phyloP scores from a whole-genome alignment of 2,113 vertebrate genomes.

The Pteruthius melanotis region DNA sequence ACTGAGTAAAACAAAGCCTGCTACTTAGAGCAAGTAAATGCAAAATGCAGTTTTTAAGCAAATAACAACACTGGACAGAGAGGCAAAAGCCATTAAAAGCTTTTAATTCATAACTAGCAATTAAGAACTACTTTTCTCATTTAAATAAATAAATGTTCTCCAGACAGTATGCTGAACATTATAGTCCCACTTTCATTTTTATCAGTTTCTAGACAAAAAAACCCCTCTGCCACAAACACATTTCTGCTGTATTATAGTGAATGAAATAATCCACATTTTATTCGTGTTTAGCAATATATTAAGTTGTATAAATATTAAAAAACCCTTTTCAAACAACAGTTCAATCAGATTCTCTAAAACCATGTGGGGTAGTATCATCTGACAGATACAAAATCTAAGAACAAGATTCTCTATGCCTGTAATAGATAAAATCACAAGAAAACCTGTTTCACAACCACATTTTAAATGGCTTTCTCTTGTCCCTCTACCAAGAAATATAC shows the following conservation, averaged over 20 bases:
- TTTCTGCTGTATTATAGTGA: not conserved
- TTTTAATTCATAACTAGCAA: not conserved
- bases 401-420: not conserved
- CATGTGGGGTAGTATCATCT: not conserved
- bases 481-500: not conserved
- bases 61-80: not conserved
- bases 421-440: not conserved
- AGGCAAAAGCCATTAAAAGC: not conserved
- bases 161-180: not conserved
- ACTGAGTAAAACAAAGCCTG: not conserved
- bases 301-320: not conserved
- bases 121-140: not conserved
- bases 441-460: not conserved
- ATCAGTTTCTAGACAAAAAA: not conserved
- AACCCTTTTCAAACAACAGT: not conserved
- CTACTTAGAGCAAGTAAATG: not conserved
- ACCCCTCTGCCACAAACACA: not conserved
- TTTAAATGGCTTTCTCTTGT: not conserved
- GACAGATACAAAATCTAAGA: not conserved
- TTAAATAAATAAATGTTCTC: not conserved
- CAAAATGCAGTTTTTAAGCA: not conserved
- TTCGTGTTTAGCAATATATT: not conserved
- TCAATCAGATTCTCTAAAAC: not conserved
- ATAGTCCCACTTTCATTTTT: not conserved
- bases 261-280: not conserved